Evolutionary conservation across 2,113 vertebrate genomes (phyloP), one percentile per base, ranked within the genome.

Genomic region (Malurus melanocephalus): DNA sequence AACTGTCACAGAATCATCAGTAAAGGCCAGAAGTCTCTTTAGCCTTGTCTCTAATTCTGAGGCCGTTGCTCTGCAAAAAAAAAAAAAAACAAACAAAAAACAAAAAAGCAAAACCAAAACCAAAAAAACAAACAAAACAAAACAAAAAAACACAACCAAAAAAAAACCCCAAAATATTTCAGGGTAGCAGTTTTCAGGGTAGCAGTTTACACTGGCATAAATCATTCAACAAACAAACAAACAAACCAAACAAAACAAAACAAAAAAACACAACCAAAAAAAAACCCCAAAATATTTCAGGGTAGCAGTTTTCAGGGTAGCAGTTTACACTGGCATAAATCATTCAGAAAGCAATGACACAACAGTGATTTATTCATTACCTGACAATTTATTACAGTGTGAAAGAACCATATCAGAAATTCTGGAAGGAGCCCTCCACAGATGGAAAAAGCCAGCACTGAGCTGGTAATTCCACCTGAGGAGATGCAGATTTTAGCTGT

Each of bases 361-460:
- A 75, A 67, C 62, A 82, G 84, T 46, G 74, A 95, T 81, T 90
- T 89, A 87, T 87, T 61, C 76, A 74, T 60, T 85, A 95, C 80
- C 72, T 92, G 93, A 83, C 65, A 61, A 87, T 66, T 80, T 91
- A 86, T 88, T 78, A 78, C 49, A 86, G 53, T 64, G 16, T 55
- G 81, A 82, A 89, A 92, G 57, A 90, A 87, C 13, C 42, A n/a
- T n/a, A 81, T 7, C 51, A 89, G 74, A 93, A 86, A 83, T 43
- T 88, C 71, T 77, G 78, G 64, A 71, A 94, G 77, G 59, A 82
- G n/a, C 43, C 92, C 35, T 87, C 56, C 56, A 62, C 60, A 93
- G 71, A 92, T 77, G 55, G 78, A 56, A 87, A 71, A 85, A 90
- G 76, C 11, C 86, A 92, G 72, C 73, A 83, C 42, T 84, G 94